Evolutionary conservation across 2,888 invertebrate genomes (phyloP), one percentile per base, ranked within the genome.

Genomic region (Hartigia nigra): DNA sequence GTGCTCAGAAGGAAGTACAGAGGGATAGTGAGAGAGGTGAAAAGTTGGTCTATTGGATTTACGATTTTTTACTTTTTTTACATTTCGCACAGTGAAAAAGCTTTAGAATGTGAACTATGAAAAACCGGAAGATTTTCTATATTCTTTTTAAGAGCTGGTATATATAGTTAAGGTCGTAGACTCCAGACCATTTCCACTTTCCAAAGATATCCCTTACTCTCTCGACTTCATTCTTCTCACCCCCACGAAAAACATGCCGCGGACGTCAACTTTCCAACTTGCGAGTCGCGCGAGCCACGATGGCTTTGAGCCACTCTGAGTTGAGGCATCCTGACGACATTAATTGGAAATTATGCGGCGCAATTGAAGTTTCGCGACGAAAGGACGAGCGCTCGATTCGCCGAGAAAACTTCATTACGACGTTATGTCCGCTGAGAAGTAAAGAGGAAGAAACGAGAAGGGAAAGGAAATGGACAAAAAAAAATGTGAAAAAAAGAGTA

Each of bases 341-440:
- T 79, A 79, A 79, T 79, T 75, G 76, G 70, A 79, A 79, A 75
- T 79, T 79, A 77, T 77, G 36, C 74, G 74, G 55, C 69, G 77
- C 74, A 77, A 77, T 74, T 79, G 70, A 77, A 74, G 35, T 69
- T 75, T 75, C 75, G 32, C 34, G 31, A 31, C 55, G 55, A 55
- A 55, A 55, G 55, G 55, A 55, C 55, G 55, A 55, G 55, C 55
- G 23, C 55, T 9, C 55, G 55, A 55, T 23, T 55, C 55, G 55
- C 55, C 23, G 55, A 23, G 72, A 72, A 72, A 72, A 72, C 34
- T 72, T 32, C 12, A 72, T 72, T 72, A 72, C 72, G 14, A 12
- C 11, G 72, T 55, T 55, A 55, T 55, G 55, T 55, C 23, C 23
- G 23, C 55, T 23, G 55, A 55, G 55, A 55, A 9, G 55, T 14